phyloP scores from a whole-genome alignment of 2,888 invertebrate genomes.

The Melanophora roralis region DNA sequence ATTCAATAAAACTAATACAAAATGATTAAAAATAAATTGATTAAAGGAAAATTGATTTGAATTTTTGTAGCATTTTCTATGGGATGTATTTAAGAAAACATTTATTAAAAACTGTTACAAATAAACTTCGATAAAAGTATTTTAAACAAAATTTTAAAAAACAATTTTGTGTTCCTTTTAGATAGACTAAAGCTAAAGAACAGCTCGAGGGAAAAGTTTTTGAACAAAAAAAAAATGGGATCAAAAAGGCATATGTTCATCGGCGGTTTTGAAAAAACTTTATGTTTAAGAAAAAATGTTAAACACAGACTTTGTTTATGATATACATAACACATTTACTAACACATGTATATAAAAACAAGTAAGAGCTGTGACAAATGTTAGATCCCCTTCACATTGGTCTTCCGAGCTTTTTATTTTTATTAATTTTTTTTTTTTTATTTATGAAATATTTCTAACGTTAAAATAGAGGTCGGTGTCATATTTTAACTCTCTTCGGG shows the following conservation, averaged over 20 bases:
- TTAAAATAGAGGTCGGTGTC: no score
- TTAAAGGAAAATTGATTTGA: slow-evolving; percentile 25
- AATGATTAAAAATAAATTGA: slow-evolving; percentile 33
- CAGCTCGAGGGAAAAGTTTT: neutral
- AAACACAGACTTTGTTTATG: no score
- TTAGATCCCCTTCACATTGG: no score
- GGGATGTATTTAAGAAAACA: neutral
- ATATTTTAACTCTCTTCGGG: no score
- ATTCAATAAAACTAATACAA: slow-evolving; percentile 41
- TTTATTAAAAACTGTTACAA: neutral
- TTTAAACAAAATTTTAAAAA: neutral
- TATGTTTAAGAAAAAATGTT: no score
- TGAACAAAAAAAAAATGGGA: slow-evolving; percentile 10
- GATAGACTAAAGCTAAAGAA: neutral
- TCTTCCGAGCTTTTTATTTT: no score
- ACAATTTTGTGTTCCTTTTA: no score
- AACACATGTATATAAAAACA: no score
- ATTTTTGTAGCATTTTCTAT: neutral
- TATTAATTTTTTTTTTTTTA: no score
- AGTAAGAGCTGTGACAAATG: no score
- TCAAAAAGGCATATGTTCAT: slow-evolving; percentile 30
- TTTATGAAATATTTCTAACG: no score
- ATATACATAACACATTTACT: no score
- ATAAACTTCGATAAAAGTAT: neutral
- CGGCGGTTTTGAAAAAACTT: neutral